Evolutionary conservation across 2,797 vertebrate species (phyloP).

Genomic region (Astyanax mexicanus): DNA sequence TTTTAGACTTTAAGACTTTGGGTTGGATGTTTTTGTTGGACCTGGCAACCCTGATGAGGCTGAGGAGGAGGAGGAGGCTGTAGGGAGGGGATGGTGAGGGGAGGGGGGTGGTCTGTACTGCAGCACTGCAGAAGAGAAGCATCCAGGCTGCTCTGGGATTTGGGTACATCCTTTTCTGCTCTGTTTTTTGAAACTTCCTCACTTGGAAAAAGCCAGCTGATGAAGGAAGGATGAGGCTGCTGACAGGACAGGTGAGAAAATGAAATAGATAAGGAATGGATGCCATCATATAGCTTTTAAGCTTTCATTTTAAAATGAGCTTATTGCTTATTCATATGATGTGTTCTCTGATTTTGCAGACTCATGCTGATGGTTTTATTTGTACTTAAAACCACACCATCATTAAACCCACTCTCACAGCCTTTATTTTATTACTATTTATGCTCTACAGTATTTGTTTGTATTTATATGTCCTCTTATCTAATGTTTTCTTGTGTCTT

Average conservation of each 20-base stretch:
- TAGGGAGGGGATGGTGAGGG: background rate
- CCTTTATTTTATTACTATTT: no score
- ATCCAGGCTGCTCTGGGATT: slow-evolving; percentile 1
- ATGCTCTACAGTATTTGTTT: no score
- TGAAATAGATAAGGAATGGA: background rate
- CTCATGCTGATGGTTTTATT: background rate
- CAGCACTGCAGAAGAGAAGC: slow-evolving; percentile 46
- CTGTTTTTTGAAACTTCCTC: background rate
- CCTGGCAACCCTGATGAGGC: no score
- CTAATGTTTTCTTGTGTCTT: background rate
- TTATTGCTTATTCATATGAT: background rate
- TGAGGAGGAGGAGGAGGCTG: background rate
- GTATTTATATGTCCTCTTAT: background rate
- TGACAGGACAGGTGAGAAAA: slow-evolving; percentile 44
- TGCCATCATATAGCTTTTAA: background rate
- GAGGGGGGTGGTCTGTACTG: slow-evolving; percentile 18
- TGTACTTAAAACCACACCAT: background rate
- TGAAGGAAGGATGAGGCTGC: slow-evolving; percentile 24
- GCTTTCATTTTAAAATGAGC: background rate
- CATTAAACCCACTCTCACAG: slow-evolving; percentile 1
- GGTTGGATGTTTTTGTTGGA: slow-evolving; percentile 18
- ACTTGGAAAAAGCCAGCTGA: slow-evolving; percentile 12
- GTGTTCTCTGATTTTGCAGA: background rate
- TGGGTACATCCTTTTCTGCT: slow-evolving; percentile 6
- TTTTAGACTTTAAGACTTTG: no score